Evolutionary conservation across 2,888 invertebrate genomes (phyloP), one percentile per base, ranked within the genome.

Genomic region (Anorthoa munda): DNA sequence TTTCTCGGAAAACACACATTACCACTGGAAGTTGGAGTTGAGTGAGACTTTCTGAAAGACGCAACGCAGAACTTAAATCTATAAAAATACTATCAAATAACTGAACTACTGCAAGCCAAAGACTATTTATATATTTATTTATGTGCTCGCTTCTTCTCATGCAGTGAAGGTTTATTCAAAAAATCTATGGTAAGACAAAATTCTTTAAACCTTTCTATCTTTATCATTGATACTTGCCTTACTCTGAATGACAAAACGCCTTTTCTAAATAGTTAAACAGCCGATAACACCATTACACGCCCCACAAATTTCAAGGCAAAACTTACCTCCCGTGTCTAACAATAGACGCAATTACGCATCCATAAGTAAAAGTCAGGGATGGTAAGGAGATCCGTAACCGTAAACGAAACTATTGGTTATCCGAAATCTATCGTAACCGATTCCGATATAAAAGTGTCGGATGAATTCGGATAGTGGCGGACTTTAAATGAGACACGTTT

Each of bases 311-410:
- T 31, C 17, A 1, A 56, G 13, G 26, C 55, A 66, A 66, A 66
- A 53, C 21, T 56, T 12, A 48, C 21, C 15, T n/a, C 23, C 46
- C 18, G 11, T 12, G 7, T 39, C 51, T 48, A 50, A 65, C 60
- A 65, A 79, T 56, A 51, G 50, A 56, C 60, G 18, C 31, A 72
- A 77, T 79, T 77, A 61, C 61, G 5, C n/a, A 61, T 79, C 21
- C 21, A 58, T 66, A 72, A 56, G 61, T 66, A 39, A 9, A 39
- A 39, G 39, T 9, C 39, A 51, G n/a, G 21, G n/a, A 21, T 51
- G 51, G 0, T 51, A 51, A n/a, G 21, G 51, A 51, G 51, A 4
- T 51, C 51, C n/a, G 51, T 9, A 51, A 11, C n/a, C 51, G 9
- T 21, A 12, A 51, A 11, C 51, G 51, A 51, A 51, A n/a, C n/a